Base-by-base conservation (phyloP, 2,888 invertebrate genomes). In the Nemoura dubitans region DNA sequence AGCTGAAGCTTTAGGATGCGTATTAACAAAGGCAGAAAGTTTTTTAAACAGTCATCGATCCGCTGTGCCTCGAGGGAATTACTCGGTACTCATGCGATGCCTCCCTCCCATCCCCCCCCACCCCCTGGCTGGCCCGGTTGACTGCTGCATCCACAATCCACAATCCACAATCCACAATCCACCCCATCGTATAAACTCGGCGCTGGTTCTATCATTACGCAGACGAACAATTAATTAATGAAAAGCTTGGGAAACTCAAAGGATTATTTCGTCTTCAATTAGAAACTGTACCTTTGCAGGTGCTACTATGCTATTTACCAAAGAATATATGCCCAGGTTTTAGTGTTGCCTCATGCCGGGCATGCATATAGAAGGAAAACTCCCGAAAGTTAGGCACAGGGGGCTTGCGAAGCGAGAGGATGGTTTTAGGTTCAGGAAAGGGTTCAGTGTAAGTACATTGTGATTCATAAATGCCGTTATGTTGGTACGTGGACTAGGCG, bases 1-100 rank as follows among this genome's bases (percentile, higher is more conserved):
- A 59, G 59, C 59, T 59, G 16, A 59, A 59, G 59, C 59, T 59
- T 59, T 21, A 59, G 59, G 59, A 59, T 59, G 59, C 59, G 59
- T 59, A 59, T 59, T 59, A 59, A 59, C 59, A 59, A 59, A 59
- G 59, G 59, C 59, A 59, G 59, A 59, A 59, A 59, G 59, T 59
- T 59, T 59, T 59, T 59, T 59, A 59, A 59, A 59, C 59, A 59
- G 59, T 59, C 59, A 59, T 59, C 59, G 59, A 59, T 59, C 59
- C 59, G 59, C 59, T 21, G 14, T 59, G 59, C 6, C 59, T 59
- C 59, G 16, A 59, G 59, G 59, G 59, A 59, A 21, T 59, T 59
- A 59, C 59, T 59, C 59, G 59, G 59, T 59, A 21, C 59, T 59
- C 59, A 59, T 59, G 59, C 59, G 21, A 59, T 59, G 59, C 59